These are phyloP conservation scores for Buphagus erythrorhynchus DNA, from an alignment of 2,797 vertebrate genomes.

Conservation along the genomic window DNA sequence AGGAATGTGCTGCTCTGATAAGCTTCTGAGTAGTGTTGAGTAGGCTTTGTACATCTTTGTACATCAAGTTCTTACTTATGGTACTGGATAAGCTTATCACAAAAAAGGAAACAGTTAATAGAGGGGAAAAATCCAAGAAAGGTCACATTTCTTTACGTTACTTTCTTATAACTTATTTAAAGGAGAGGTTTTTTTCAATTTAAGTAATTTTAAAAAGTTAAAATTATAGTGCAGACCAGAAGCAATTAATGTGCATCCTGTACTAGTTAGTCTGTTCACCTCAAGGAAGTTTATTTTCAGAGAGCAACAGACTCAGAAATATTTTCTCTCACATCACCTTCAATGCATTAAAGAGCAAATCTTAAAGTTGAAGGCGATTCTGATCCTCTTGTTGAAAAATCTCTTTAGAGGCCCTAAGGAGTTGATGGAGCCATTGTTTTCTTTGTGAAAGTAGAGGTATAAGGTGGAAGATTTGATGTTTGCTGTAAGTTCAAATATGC, in stretches of 20 bases:
- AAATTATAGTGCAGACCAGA: background rate
- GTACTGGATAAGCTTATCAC: background rate
- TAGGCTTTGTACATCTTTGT: conserved; percentile 25
- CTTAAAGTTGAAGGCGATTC: background rate
- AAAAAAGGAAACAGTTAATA: background rate
- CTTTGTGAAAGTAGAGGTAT: background rate
- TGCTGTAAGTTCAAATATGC: background rate
- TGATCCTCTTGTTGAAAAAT: background rate
- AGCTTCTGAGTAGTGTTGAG: conserved; percentile 59
- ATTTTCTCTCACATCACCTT: background rate
- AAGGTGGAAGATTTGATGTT: background rate
- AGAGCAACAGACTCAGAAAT: conserved; percentile 2
- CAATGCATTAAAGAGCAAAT: background rate
- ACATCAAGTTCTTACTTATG: background rate
- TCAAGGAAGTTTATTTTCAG: conserved; percentile 30
- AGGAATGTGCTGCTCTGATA: too few relatives aligned
- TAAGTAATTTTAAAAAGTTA: background rate
- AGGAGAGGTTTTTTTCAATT: background rate
- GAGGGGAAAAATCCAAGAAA: conserved; percentile 27
- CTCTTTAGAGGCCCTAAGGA: background rate
- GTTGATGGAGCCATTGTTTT: background rate
- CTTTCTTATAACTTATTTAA: background rate
- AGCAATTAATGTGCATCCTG: background rate
- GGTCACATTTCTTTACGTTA: background rate
- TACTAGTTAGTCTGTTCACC: background rate